Evolutionary conservation across 2,888 invertebrate genomes (phyloP).

Genomic region (Holacanthella duospinosa): DNA sequence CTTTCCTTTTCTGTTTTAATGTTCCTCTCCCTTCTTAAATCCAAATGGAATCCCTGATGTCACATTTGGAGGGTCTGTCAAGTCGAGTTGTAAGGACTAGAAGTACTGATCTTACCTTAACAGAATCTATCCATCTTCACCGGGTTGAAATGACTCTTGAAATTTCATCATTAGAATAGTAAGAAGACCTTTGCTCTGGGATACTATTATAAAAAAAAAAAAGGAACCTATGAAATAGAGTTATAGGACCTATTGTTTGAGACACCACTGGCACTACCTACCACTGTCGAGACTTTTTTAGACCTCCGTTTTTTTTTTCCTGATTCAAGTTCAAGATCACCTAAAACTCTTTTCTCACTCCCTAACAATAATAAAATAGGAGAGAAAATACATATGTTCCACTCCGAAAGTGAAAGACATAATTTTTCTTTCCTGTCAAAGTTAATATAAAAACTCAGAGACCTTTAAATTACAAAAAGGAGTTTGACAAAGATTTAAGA

Average conservation of each 20-base stretch:
- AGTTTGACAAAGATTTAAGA: conserved; percentile 4
- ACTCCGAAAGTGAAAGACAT: not conserved
- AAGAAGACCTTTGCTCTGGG: too few relatives aligned
- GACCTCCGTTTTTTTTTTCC: not conserved
- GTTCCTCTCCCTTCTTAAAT: not conserved
- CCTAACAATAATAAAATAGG: conserved; percentile 6
- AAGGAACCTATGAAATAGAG: not conserved
- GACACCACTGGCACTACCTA: too few relatives aligned
- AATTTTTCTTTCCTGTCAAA: conserved; percentile 11
- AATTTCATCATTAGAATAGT: conserved; percentile 9
- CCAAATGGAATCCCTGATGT: not conserved
- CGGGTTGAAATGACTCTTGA: conserved; percentile 12
- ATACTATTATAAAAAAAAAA: not conserved
- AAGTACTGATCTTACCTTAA: conserved; percentile 1
- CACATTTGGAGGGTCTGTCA: conserved; percentile 4
- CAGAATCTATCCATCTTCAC: conserved; percentile 5
- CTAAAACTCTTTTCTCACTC: not conserved
- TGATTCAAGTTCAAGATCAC: conserved; percentile 2
- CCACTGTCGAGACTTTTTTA: not conserved
- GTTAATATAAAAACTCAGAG: conserved; percentile 5
- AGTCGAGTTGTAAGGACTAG: not conserved
- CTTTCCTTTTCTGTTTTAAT: not conserved
- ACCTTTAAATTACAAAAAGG: conserved; percentile 7
- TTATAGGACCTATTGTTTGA: not conserved
- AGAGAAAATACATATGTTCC: not conserved